These are phyloP conservation scores for Rhineura floridana DNA, from an alignment of 2,113 vertebrate species.

Conservation along the genomic window DNA sequence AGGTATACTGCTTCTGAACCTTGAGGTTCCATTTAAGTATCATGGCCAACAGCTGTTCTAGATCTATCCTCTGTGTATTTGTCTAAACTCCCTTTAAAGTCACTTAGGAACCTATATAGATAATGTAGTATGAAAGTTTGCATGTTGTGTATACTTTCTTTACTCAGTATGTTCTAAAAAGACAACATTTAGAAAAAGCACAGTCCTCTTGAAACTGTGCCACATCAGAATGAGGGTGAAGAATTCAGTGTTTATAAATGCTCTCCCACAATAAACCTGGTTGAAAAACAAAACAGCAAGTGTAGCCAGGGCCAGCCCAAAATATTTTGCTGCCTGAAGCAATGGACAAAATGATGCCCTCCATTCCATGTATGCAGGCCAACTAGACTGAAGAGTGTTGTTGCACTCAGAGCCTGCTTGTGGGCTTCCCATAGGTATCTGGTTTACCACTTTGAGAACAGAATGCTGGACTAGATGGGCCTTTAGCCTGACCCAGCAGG, in stretches of 20 bases:
- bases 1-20: not conserved
- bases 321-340: too few species aligned
- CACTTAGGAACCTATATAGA: not conserved
- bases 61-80: not conserved
- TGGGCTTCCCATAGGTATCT: too few species aligned
- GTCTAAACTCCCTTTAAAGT: not conserved
- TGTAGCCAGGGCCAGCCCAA: too few species aligned
- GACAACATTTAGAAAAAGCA: not conserved
- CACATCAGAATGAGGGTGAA: not conserved
- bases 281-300: not conserved
- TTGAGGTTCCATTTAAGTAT: not conserved
- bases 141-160: not conserved
- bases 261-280: not conserved
- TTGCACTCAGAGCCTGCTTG: too few species aligned
- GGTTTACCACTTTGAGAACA: too few species aligned
- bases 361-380: too few species aligned
- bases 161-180: not conserved
- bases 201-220: not conserved
- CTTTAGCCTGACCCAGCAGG: too few species aligned
- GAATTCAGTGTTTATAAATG: not conserved
- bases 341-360: too few species aligned
- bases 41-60: not conserved
- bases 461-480: too few species aligned
- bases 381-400: too few species aligned
- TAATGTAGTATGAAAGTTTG: not conserved